Evolutionary conservation across 2,113 vertebrate genomes (phyloP).

Genomic region (Percopsis transmontana): DNA sequence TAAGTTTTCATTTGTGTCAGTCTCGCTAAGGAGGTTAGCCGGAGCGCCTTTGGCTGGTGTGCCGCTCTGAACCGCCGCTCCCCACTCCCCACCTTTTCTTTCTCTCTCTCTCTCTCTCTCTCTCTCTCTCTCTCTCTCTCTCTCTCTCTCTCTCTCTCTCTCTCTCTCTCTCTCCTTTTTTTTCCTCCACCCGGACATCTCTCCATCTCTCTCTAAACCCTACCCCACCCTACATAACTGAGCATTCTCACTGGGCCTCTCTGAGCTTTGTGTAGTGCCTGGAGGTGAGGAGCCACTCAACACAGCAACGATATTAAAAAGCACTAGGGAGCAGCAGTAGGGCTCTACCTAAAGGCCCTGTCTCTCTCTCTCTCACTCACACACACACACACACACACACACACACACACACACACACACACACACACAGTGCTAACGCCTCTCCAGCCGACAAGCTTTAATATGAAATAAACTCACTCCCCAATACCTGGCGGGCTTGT

Average conservation of each 20-base stretch:
- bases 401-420: constrained; percentile 15
- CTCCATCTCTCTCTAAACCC: neutral
- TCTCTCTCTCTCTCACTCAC: constrained; percentile 1
- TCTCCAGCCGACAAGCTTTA: constrained; percentile 61
- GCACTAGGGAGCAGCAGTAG: constrained; percentile 60
- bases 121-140: neutral
- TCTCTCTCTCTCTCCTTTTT: constrained; percentile 2
- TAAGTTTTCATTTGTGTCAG: constrained; percentile 70
- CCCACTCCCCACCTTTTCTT: neutral
- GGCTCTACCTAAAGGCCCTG: constrained; percentile 45
- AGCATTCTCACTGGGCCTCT: constrained; percentile 43
- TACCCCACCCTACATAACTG: constrained; percentile 5
- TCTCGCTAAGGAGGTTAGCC: constrained; percentile 54
- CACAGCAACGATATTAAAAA: constrained; percentile 69
- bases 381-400: constrained; percentile 16
- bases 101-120: neutral
- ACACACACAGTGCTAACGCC: constrained; percentile 44
- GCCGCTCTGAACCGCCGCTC: neutral
- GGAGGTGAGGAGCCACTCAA: constrained; percentile 49
- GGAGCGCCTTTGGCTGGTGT: constrained; percentile 6
- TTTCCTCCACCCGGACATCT: too few species aligned
- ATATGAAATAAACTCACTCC: constrained; percentile 70
- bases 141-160: neutral
- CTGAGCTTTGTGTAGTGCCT: constrained; percentile 44
- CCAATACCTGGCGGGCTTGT: constrained; percentile 67